phyloP scores from a whole-genome alignment of 2,797 vertebrate species.

The Eidolon dupreanum region DNA sequence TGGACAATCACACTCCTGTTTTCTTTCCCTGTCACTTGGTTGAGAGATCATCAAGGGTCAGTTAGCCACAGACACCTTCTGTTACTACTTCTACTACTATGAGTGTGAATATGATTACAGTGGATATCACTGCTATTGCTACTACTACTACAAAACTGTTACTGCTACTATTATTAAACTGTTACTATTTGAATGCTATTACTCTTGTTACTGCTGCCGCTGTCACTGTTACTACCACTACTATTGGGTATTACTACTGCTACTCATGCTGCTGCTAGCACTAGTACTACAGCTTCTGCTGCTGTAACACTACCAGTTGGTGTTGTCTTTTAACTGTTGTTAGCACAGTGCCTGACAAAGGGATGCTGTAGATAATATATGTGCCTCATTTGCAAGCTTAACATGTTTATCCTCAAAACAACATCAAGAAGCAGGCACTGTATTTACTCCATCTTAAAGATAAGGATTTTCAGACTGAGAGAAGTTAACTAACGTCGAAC shows the following conservation, averaged over 20 bases:
- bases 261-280: accelerated
- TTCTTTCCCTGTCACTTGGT: background rate
- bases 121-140: background rate
- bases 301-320: accelerated
- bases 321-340: background rate
- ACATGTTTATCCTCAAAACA: background rate
- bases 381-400: background rate
- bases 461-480: background rate
- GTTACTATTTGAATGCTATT: background rate
- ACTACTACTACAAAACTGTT: background rate
- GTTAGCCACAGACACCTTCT: background rate
- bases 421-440: background rate
- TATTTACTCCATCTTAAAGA: background rate
- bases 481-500: background rate
- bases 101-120: background rate
- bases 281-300: background rate
- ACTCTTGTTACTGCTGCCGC: background rate
- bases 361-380: background rate
- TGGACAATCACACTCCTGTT: accelerated
- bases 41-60: background rate
- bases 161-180: background rate
- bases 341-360: background rate
- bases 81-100: background rate
- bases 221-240: background rate
- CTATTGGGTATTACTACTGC: no score